A percentile compares a stretch with the other conserved stretches of the same genome.
Conservation (phyloP, 2,797 vertebrate species). For the Nyctibius grandis region DNA sequence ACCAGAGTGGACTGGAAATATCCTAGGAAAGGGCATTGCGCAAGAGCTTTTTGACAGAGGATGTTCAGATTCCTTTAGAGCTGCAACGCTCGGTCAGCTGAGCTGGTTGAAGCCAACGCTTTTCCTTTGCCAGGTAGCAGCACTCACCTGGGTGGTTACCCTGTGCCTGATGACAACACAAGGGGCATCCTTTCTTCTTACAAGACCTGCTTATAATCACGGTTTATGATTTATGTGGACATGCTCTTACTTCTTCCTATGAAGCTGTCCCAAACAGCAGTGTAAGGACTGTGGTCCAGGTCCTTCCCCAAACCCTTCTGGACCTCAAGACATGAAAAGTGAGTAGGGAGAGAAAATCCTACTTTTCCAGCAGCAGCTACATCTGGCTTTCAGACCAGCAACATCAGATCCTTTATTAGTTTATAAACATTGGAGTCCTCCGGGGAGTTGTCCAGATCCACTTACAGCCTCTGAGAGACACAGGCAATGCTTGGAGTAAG, state of each 20-base stretch:
- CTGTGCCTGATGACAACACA: background rate
- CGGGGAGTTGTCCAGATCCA: background rate
- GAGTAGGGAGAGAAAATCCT: background rate
- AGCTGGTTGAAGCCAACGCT: background rate
- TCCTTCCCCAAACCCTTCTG: background rate
- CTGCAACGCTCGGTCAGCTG: background rate
- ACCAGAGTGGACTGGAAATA: background rate
- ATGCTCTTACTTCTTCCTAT: background rate
- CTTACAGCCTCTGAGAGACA: slow-evolving; percentile 9
- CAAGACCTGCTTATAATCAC: background rate
- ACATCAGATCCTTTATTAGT: slow-evolving; percentile 20
- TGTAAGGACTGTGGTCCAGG: background rate
- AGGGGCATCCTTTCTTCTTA: background rate
- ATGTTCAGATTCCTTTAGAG: background rate
- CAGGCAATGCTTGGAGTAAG: background rate
- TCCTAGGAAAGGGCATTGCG: background rate
- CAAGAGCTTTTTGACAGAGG: background rate
- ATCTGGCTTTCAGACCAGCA: slow-evolving; percentile 13
- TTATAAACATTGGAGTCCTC: slow-evolving; percentile 31
- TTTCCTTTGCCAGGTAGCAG: background rate
- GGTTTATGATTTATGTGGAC: background rate
- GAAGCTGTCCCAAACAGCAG: background rate
- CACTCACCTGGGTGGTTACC: background rate
- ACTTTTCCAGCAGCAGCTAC: background rate
- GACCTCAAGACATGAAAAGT: background rate